Percentiles rank a stretch among this genome's conserved stretches.
Conservation (phyloP, 2,113 vertebrate genomes). For the Leucoraja erinaceus region DNA sequence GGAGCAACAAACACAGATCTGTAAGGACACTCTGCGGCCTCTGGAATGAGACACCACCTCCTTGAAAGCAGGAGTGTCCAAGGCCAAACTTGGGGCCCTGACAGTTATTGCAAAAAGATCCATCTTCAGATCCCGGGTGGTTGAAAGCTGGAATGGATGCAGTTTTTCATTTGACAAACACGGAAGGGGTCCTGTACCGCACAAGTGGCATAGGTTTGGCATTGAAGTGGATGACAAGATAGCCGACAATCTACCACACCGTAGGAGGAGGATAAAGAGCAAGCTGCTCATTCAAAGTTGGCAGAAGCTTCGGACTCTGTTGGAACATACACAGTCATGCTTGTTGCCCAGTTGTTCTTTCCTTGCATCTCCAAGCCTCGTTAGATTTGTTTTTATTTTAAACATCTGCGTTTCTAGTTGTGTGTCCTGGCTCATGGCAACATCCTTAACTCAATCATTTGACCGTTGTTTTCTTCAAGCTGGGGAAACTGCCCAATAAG, state of each 20-base stretch:
- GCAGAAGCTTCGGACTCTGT: not conserved
- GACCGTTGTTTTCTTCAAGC: not conserved
- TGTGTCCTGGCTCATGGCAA: not conserved
- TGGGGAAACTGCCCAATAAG: too few species aligned
- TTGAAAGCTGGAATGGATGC: not conserved
- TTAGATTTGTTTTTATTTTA: not conserved
- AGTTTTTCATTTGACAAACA: not conserved
- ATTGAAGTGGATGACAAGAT: not conserved
- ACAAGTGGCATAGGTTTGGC: not conserved
- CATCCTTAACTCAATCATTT: not conserved
- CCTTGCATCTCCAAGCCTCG: not conserved
- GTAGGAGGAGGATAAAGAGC: not conserved
- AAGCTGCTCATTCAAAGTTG: not conserved
- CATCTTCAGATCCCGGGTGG: not conserved
- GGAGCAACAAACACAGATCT: not conserved
- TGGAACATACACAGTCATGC: not conserved
- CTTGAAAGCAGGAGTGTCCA: not conserved
- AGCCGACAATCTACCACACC: not conserved
- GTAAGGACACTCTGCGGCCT: not conserved
- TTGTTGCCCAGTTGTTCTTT: not conserved
- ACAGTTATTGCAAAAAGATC: not conserved
- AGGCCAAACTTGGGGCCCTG: not conserved
- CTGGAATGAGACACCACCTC: not conserved
- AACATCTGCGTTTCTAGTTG: not conserved
- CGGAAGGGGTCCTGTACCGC: not conserved